phyloP scores from a whole-genome alignment of 2,113 vertebrate species.

The Pyxicephalus adspersus region DNA sequence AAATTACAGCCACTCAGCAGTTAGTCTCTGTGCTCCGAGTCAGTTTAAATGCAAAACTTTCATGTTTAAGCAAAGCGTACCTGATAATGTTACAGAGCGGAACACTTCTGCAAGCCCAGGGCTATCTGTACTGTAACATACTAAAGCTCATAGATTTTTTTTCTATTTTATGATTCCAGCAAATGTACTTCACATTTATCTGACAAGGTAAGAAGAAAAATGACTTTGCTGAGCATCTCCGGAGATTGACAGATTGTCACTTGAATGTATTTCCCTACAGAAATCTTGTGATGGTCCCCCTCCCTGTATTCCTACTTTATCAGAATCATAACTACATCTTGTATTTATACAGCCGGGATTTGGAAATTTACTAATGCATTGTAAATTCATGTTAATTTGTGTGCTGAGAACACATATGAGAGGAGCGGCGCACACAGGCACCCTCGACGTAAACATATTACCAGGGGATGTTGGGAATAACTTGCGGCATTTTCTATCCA shows the following conservation, averaged over 20 bases:
- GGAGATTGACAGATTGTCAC: conserved; percentile 26
- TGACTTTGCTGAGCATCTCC: not conserved
- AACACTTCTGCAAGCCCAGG: too few relatives aligned
- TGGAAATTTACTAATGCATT: conserved; percentile 23
- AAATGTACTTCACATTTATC: not conserved
- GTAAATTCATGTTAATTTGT: conserved; percentile 35
- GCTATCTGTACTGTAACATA: too few relatives aligned
- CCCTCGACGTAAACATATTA: conserved; percentile 8
- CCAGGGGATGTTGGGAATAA: not conserved
- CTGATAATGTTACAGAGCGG: not conserved
- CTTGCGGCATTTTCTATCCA: not conserved
- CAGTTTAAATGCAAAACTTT: too few relatives aligned
- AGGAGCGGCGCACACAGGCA: not conserved
- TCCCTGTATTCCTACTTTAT: not conserved
- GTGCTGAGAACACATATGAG: conserved; percentile 33
- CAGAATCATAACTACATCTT: conserved; percentile 18
- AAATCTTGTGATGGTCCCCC: not conserved
- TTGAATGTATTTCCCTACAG: conserved; percentile 26
- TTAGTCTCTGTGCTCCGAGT: too few relatives aligned
- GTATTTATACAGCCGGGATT: not conserved
- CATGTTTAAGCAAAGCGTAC: not conserved
- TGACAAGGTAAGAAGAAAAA: not conserved
- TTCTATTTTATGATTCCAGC: not conserved
- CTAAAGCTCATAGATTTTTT: too few relatives aligned
- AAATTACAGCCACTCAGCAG: too few relatives aligned